These are phyloP conservation scores for Acanthococcus lagerstroemiae DNA, from an alignment of 2,888 invertebrate genomes.

Conservation along the genomic window DNA sequence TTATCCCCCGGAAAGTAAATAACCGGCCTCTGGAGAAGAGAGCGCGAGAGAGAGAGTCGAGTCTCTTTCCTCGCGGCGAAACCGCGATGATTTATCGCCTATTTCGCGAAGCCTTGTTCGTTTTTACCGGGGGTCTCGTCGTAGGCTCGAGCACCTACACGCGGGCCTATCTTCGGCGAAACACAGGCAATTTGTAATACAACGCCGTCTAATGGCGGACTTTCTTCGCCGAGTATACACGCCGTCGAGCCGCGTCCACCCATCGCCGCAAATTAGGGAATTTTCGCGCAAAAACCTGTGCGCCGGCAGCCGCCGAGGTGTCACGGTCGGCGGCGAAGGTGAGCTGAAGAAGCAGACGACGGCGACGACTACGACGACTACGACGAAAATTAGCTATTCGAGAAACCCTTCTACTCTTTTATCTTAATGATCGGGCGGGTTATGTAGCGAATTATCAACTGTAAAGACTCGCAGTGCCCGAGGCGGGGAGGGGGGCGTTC, in stretches of 20 bases:
- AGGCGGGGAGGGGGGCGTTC: no score
- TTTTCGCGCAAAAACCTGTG: neutral
- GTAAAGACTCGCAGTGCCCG: no score
- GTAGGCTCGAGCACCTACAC: neutral
- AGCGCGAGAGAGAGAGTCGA: no score
- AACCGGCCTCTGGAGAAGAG: no score
- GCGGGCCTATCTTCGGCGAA: neutral
- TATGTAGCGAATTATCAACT: slow-evolving; percentile 10
- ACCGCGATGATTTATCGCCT: slow-evolving; percentile 11
- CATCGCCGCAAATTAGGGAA: neutral
- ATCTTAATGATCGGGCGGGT: slow-evolving; percentile 8
- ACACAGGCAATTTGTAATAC: slow-evolving; percentile 14
- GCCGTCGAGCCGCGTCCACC: no score
- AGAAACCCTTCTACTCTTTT: neutral
- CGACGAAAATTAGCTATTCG: slow-evolving; percentile 5
- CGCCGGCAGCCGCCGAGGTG: neutral
- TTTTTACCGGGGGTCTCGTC: neutral
- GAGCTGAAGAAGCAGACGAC: neutral
- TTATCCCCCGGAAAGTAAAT: no score
- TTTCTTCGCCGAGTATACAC: neutral
- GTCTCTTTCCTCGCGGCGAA: no score
- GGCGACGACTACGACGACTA: no score
- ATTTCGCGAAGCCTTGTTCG: slow-evolving; percentile 8
- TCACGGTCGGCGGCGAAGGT: neutral
- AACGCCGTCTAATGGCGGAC: neutral